Base-by-base conservation (phyloP, 2,113 vertebrate genomes). In the Machaerirhynchus nigripectus region DNA sequence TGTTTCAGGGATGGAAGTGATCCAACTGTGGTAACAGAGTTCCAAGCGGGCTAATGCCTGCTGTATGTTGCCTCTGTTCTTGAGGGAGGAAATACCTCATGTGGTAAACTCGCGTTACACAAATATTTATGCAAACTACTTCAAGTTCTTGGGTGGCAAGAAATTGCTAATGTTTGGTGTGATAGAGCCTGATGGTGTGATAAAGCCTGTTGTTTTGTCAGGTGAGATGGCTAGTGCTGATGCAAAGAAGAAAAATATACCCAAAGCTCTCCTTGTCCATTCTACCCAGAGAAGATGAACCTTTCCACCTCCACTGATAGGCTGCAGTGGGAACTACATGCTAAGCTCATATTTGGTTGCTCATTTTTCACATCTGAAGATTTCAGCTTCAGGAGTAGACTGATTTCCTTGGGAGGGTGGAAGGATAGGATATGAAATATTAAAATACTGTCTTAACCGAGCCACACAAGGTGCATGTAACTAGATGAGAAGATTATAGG, bases 101-200 rank as follows among this genome's bases (percentile, higher is more conserved):
- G 0, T 78, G 44, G 40, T 78, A 82, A 94, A 75, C 28, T 9
- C 89, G 44, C 0, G 0, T 89, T 87, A 78, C 76, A 78, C 60
- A 88, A 88, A 75, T 84, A 93, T 90, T 93, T 89, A 89, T 93
- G 90, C 56, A 86, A 93, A 89, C 39, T 80, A 26, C 76, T 94
- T 93, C 68, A 74, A 68, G 76, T 75, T 20, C 30, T 90, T 84
- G 17, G 13, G 56, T 0, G 0, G 56, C 75, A 95, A 92, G 87
- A 89, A 89, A 87, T 94, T 81, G 76, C n/a, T 88, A 33, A 14
- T 1, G 0, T 90, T 90, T 75, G 47, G 31, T 67, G 86, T 80
- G 85, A 74, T 89, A 75, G 39, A 74, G 47, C 30, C 60, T 85
- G 84, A 73, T 95, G 61, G 84, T 59, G 57, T 59, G 57, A 59